Evolutionary conservation across 2,888 invertebrate species (phyloP).

Genomic region (Leucoma salicis): DNA sequence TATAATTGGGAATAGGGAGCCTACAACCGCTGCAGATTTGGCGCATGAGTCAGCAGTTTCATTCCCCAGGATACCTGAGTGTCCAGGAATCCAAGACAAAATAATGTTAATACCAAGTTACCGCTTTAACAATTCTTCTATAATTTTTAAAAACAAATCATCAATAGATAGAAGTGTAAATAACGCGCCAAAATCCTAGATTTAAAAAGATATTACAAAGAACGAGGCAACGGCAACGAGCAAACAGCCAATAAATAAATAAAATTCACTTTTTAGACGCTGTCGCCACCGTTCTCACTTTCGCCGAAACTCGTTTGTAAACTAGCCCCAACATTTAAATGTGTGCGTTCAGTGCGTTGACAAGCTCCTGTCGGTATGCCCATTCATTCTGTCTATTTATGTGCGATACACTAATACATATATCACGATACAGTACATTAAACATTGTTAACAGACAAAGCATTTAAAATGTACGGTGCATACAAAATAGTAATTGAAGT

Average conservation of each 20-base stretch:
- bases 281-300: slow-evolving; percentile 39
- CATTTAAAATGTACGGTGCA: not conserved
- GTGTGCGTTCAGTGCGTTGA: slow-evolving; percentile 32
- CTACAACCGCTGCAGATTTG: too few species aligned
- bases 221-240: slow-evolving; percentile 7
- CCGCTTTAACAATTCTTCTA: too few species aligned
- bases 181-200: not conserved
- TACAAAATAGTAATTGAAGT: too few species aligned
- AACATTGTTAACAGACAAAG: not conserved
- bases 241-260: slow-evolving; percentile 19
- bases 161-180: too few species aligned
- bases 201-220: not conserved
- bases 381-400: not conserved
- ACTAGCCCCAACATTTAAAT: slow-evolving; percentile 24
- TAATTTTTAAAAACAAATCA: too few species aligned
- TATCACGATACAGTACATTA: not conserved
- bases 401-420: not conserved
- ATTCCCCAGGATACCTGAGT: too few species aligned
- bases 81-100: too few species aligned
- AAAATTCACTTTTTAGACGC: slow-evolving; percentile 38
- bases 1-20: too few species aligned
- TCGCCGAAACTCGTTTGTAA: slow-evolving; percentile 40
- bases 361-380: slow-evolving; percentile 4
- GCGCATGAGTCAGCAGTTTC: too few species aligned
- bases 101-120: too few species aligned